Evolutionary conservation across 2,888 invertebrate species (phyloP), one percentile per base, ranked within the genome.

Genomic region (Apodemia duryi): DNA sequence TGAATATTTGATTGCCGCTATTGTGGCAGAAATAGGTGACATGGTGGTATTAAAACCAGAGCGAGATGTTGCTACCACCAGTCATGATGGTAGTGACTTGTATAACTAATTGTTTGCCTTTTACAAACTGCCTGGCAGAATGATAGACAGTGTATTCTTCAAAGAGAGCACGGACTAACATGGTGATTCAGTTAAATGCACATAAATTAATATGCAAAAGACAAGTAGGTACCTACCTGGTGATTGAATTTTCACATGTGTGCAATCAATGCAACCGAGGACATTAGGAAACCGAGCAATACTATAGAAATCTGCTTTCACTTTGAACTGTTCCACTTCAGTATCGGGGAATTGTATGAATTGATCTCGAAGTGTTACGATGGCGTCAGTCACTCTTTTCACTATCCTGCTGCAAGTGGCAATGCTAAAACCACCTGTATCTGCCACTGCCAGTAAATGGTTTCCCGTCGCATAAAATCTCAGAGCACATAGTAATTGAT

Each of bases 241-340:
- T 28, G 61, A 65, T 28, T 65, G 29, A 35, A 61, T 61, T 64
- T 49, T 61, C 46, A 46, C 21, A 66, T 62, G 38, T 52, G 51
- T 62, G 13, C 49, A 64, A n/a, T n/a, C 35, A 54, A 62, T 52
- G 21, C 52, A 52, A 21, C 52, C 52, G 21, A 52, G 21, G 21
- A 52, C 52, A 52, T 52, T 52, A 52, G 52, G 52, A 52, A 52
- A 52, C 28, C 52, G 52, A 52, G 52, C 52, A 52, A 52, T 52
- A 21, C 52, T 52, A 7, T 52, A 52, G 28, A 52, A 52, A 5
- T 52, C 52, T 28, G 52, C 5, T 52, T 52, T 52, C 2, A 21
- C 21, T 21, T 9, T 21, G 6, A 21, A 21, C 28, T 52, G 52
- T 52, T 52, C 52, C 2, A 2, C 28, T 21, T 52, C 52, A 28